Conservation (phyloP, 2,113 vertebrate species). For the Stictonetta naevosa region DNA sequence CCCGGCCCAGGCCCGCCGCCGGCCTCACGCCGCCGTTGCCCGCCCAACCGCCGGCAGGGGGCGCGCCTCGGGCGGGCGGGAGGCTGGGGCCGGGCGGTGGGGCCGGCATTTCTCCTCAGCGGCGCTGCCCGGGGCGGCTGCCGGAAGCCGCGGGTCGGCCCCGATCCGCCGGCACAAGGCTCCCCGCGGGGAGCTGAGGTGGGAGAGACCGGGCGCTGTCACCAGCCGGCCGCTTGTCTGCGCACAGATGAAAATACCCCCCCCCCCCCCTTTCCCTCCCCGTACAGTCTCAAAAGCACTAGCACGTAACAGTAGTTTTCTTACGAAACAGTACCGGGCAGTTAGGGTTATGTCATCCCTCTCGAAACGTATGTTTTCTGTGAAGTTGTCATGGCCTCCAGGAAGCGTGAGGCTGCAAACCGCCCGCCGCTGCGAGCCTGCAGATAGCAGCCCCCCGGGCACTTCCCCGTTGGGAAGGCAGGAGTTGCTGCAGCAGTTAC, state of each 20-base stretch:
- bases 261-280: too few relatives aligned
- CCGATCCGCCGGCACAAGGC: too few relatives aligned
- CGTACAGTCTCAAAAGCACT: too few relatives aligned
- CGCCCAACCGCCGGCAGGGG: background rate
- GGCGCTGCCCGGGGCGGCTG: too few relatives aligned
- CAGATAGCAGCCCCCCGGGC: background rate
- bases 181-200: too few relatives aligned
- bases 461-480: background rate
- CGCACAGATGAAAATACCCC: background rate
- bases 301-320: accelerated
- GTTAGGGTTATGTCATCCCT: background rate
- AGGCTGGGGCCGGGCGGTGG: background rate
- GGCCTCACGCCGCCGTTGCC: too few relatives aligned
- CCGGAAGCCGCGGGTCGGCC: too few relatives aligned
- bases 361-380: background rate
- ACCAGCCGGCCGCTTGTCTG: background rate
- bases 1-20: too few relatives aligned
- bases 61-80: background rate
- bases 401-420: background rate
- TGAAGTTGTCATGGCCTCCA: background rate
- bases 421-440: background rate
- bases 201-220: background rate
- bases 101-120: background rate
- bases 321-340: background rate
- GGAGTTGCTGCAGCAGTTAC: background rate